Base-by-base conservation (phyloP, 1,140 invertebrate genomes). In the Capitella teleta region DNA sequence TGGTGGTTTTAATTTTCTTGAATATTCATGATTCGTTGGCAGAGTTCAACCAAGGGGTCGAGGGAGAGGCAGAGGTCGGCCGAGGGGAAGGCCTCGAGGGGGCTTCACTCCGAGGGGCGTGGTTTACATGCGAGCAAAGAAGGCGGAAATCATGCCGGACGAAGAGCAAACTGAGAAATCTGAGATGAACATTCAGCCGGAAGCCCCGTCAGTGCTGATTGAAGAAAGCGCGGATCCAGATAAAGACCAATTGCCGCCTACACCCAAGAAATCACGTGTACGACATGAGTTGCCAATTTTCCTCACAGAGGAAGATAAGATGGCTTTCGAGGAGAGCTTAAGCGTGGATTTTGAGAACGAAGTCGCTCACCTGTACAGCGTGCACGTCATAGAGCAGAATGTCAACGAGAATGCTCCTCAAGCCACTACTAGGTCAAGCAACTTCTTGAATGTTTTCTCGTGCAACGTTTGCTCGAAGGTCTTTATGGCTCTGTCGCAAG, bases 401-500 rank as follows among this genome's bases (percentile, higher is more conserved):
- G 49, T 70, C 19, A 66, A 67, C 43, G 60, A 64, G 16, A 57
- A 60, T 37, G 61, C 56, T 1, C 26, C 40, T 0, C 40, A 26
- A 6, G 19, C 28, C 5, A 44, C 14, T 14, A 30, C 14, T 14
- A 42, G 49, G 21, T 12, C 23, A 5, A 23, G 16, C 24, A 28
- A 47, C 14, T 47, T 57, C 23, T 54, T 71, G 28, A 62, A 58
- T 6, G 52, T 73, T 8, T 71, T 63, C 54, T 66, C 64, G 3
- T 73, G 70, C 50, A 67, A 63, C 30, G 56, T 58, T 2, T 73
- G 70, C 55, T 60, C 67, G 32, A 73, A 73, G 49, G 67, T 72
- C 18, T 66, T 72, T 51, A 70, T 70, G 49, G 63, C 70, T 8
- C 28, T 70, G 26, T 70, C 67, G 6, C 70, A 72, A 50, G 71